phyloP scores from a whole-genome alignment of 2,797 vertebrate species.

The Enteromius paludinosus region DNA sequence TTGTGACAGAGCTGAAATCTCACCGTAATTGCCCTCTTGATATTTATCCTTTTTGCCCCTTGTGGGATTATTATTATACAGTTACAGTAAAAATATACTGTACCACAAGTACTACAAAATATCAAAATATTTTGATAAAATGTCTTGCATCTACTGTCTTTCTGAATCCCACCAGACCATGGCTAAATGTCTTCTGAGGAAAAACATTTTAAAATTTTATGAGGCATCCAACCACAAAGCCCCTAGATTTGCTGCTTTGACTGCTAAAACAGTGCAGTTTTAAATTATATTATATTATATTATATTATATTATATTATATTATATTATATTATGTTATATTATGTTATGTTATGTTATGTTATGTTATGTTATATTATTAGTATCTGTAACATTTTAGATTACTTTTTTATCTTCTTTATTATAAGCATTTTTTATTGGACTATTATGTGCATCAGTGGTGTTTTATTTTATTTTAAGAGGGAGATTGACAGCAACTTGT shows the following conservation, averaged over 20 bases:
- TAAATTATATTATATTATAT: neutral
- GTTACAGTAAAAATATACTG: neutral
- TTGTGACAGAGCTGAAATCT: conserved; percentile 24
- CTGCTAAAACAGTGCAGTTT: neutral
- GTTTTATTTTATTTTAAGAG: neutral
- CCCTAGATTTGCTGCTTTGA: neutral
- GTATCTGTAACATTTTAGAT: no score
- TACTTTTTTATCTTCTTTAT: no score
- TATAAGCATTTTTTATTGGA: no score
- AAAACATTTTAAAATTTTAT: conserved; percentile 67
- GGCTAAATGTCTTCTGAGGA: conserved; percentile 45
- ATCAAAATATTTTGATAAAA: neutral
- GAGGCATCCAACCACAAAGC: conserved; percentile 28
- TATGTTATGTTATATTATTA: no score
- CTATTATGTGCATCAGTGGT: no score
- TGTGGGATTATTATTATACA: neutral
- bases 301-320: neutral
- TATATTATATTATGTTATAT: no score
- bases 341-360: no score
- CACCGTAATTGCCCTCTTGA: neutral
- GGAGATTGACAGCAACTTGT: neutral
- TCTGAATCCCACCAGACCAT: conserved; percentile 54
- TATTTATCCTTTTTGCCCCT: neutral
- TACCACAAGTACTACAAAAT: no score
- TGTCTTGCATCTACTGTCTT: conserved; percentile 1